A percentile compares a stretch with the other conserved stretches of the same genome.
These are phyloP conservation scores for Limnodromus scolopaceus DNA, from an alignment of 2,797 vertebrate species.

Conservation along the genomic window DNA sequence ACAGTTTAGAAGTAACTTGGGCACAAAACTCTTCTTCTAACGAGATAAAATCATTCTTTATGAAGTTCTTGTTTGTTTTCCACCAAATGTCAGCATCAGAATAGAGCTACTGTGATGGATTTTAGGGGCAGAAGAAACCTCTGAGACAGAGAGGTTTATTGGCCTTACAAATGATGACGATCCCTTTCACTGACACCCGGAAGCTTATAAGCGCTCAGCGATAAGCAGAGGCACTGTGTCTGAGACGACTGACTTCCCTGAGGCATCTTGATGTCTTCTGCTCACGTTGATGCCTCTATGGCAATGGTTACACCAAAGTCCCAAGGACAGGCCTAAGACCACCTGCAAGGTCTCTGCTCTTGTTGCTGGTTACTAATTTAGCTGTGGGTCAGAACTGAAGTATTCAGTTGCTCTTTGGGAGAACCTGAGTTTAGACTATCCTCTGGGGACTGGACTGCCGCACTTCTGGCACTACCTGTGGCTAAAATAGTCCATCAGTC, in stretches of 20 bases:
- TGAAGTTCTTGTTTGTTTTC: neutral
- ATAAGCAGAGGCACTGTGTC: neutral
- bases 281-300: neutral
- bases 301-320: neutral
- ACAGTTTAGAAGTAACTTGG: neutral
- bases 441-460: neutral
- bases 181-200: neutral
- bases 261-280: neutral
- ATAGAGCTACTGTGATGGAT: neutral
- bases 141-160: neutral
- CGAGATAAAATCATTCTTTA: neutral
- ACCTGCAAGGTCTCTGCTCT: neutral
- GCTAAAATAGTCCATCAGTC: neutral
- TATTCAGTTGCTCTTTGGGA: neutral
- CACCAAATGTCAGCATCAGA: neutral
- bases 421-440: neutral
- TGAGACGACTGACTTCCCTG: neutral
- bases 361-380: neutral
- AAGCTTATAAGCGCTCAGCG: neutral
- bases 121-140: neutral
- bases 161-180: neutral
- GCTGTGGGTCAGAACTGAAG: neutral
- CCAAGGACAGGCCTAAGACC: neutral
- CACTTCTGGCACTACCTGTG: neutral
- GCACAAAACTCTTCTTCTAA: neutral